Evolutionary conservation across 2,113 vertebrate genomes (phyloP).

Genomic region (Donacobius atricapilla): DNA sequence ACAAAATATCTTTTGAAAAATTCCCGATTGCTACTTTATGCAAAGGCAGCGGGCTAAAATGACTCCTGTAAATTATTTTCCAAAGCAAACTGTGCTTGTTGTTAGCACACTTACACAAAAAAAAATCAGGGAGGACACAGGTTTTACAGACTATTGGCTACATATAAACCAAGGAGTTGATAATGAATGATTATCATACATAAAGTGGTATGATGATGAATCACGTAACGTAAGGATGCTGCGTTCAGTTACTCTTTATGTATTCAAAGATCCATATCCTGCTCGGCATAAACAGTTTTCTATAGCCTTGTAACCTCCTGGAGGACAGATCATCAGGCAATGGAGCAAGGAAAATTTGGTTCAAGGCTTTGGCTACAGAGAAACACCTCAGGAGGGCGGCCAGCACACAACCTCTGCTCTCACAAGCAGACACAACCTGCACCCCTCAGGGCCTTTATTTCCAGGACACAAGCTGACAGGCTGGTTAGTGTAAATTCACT

Average conservation of each 20-base stretch:
- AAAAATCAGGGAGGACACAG: not conserved
- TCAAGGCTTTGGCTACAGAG: not conserved
- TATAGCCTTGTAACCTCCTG: not conserved
- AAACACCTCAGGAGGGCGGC: not conserved
- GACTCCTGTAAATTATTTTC: not conserved
- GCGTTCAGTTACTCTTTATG: too few species aligned
- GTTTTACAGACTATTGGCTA: not conserved
- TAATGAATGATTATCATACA: too few species aligned
- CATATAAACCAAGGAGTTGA: not conserved
- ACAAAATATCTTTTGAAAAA: not conserved
- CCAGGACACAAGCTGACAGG: fast-evolving
- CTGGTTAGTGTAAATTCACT: fast-evolving
- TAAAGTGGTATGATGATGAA: not conserved
- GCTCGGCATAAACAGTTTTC: not conserved
- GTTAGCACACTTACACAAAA: not conserved
- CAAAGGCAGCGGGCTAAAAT: not conserved
- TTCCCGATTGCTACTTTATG: fast-evolving
- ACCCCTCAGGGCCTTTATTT: not conserved
- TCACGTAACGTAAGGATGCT: not conserved
- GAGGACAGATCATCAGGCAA: not conserved
- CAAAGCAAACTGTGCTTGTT: too few species aligned
- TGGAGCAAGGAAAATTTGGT: fast-evolving
- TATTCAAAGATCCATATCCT: fast-evolving
- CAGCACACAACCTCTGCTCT: not conserved
- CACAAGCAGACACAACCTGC: fast-evolving